These are phyloP conservation scores for Thera britannica DNA, from an alignment of 2,888 invertebrate genomes.

Conservation along the genomic window DNA sequence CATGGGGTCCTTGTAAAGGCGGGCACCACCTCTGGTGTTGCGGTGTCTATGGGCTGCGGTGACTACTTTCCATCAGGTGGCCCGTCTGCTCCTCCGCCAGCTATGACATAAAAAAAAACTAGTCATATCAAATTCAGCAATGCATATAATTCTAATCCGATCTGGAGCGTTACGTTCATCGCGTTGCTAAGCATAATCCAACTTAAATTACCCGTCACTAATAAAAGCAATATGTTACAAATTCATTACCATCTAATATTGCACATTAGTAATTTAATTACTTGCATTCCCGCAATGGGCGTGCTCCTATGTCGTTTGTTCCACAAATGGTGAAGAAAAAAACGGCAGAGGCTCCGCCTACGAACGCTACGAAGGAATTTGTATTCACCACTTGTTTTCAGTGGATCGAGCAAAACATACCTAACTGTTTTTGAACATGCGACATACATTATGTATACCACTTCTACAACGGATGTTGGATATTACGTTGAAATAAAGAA, in stretches of 20 bases:
- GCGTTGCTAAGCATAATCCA: conserved; percentile 30
- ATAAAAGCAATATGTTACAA: conserved; percentile 38
- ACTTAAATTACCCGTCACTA: conserved; percentile 30
- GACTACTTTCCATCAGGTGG: no score
- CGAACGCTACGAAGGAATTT: conserved; percentile 49
- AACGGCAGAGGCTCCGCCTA: conserved; percentile 54
- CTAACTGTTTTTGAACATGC: conserved; percentile 62
- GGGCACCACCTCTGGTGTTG: no score
- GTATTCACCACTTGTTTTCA: conserved; percentile 56
- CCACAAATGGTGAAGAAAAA: conserved; percentile 64
- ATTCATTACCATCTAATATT: conserved; percentile 49
- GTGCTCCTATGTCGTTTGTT: conserved; percentile 62
- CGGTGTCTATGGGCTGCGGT: no score
- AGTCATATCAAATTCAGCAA: background rate
- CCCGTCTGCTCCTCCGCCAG: no score
- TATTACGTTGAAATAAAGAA: background rate
- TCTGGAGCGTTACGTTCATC: conserved; percentile 27
- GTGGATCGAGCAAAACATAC: conserved; percentile 53
- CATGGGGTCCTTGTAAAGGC: no score
- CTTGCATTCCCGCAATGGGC: conserved; percentile 56
- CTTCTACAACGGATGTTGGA: conserved; percentile 8
- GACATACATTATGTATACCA: conserved; percentile 45
- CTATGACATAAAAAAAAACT: background rate
- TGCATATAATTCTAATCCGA: conserved; percentile 23
- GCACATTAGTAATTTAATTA: conserved; percentile 57